phyloP scores from a whole-genome alignment of 2,113 vertebrate species.

The Zingel zingel region DNA sequence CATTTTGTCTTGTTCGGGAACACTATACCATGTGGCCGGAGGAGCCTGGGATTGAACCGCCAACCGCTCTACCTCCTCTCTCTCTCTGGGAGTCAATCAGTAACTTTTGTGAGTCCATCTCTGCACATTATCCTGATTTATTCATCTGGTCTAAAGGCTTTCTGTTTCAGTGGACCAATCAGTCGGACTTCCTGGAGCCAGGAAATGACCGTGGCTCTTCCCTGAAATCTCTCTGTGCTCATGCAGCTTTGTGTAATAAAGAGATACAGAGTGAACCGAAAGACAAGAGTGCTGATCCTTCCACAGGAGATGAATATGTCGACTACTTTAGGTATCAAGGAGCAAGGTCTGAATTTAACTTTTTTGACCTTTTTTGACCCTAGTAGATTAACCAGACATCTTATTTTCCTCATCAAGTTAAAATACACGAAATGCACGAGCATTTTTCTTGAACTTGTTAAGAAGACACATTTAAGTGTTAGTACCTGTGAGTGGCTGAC shows the following conservation, averaged over 20 bases:
- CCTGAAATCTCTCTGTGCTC: slow-evolving; percentile 17
- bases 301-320: too few relatives aligned
- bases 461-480: too few relatives aligned
- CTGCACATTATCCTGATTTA: background rate
- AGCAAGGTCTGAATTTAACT: too few relatives aligned
- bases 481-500: slow-evolving; percentile 81
- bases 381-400: too few relatives aligned
- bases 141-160: background rate
- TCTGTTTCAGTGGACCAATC: slow-evolving; percentile 1
- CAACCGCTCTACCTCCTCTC: background rate
- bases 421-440: too few relatives aligned
- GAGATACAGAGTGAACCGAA: background rate
- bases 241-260: background rate
- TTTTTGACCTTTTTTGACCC: too few relatives aligned
- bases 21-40: too few relatives aligned
- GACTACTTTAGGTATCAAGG: too few relatives aligned
- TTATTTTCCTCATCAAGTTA: too few relatives aligned
- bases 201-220: slow-evolving; percentile 20
- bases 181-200: slow-evolving; percentile 3
- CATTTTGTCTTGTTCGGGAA: too few relatives aligned
- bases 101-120: background rate
- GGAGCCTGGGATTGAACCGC: too few relatives aligned
- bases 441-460: too few relatives aligned
- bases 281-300: background rate
- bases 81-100: background rate